phyloP scores from a whole-genome alignment of 2,113 vertebrate genomes.

The Alaudala cheleensis region DNA sequence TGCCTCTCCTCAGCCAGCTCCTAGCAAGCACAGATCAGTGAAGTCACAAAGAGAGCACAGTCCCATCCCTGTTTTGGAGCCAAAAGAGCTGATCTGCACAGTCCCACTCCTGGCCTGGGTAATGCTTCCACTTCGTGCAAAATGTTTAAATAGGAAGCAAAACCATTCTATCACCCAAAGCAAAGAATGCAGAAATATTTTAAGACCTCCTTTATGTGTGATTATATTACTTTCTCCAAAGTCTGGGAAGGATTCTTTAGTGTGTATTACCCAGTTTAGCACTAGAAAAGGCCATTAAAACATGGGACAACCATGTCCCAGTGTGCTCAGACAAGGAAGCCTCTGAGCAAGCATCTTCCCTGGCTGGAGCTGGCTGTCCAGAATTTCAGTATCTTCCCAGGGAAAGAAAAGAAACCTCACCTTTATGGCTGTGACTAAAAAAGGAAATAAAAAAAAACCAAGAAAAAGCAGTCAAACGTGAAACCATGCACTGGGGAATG shows the following conservation, averaged over 20 bases:
- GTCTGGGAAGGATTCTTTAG: not conserved
- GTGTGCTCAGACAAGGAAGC: not conserved
- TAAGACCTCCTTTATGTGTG: not conserved
- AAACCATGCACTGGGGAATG: not conserved
- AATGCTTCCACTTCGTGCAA: not conserved
- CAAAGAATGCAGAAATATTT: not conserved
- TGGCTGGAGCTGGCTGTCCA: not conserved
- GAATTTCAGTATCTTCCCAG: not conserved
- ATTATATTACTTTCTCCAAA: not conserved
- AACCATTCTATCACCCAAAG: not conserved
- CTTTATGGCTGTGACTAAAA: not conserved
- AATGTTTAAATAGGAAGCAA: not conserved
- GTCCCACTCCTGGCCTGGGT: not conserved
- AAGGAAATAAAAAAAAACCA: not conserved
- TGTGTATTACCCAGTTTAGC: not conserved
- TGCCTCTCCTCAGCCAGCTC: not conserved
- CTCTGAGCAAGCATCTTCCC: slow-evolving; percentile 3
- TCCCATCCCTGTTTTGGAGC: not conserved
- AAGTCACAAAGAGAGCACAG: not conserved
- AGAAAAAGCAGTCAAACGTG: not conserved
- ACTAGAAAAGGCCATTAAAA: not conserved
- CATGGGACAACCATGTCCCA: not conserved
- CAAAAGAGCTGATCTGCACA: not conserved
- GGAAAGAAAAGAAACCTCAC: not conserved
- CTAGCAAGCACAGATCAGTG: not conserved